Percentiles rank a stretch among this genome's conserved stretches.
phyloP scores from a whole-genome alignment of 2,888 invertebrate species.

The Agonopterix subpropinquella region DNA sequence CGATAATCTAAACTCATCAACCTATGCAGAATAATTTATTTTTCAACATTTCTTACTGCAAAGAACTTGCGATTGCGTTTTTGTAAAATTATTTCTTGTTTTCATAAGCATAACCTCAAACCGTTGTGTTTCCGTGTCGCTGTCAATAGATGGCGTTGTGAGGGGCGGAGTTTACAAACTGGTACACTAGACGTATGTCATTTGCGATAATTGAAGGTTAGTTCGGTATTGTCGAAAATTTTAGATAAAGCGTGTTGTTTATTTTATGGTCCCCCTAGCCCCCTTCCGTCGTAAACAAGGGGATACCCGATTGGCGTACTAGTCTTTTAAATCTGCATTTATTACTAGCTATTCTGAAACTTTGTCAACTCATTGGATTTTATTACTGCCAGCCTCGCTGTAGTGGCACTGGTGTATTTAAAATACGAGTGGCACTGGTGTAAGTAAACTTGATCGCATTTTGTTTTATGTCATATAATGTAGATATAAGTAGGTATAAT shows the following conservation, averaged over 20 bases:
- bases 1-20: no score
- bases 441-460: no score
- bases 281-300: conserved; percentile 22
- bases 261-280: conserved; percentile 21
- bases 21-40: no score
- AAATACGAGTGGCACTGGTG: no score
- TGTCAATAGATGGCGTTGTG: conserved; percentile 42
- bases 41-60: no score
- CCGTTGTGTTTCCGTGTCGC: conserved; percentile 12
- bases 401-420: no score
- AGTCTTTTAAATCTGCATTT: conserved; percentile 29
- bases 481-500: no score
- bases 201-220: conserved; percentile 36
- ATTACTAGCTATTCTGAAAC: conserved; percentile 15
- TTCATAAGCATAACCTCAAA: conserved; percentile 44
- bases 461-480: no score
- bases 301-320: conserved; percentile 23
- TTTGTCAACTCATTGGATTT: conserved; percentile 3
- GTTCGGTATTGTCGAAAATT: conserved; percentile 36
- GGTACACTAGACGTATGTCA: conserved; percentile 36
- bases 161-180: conserved; percentile 39
- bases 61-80: no score
- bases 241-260: conserved; percentile 37
- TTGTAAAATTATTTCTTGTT: not conserved
- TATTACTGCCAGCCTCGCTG: no score